A percentile compares a stretch with the other conserved stretches of the same genome.
phyloP scores from a whole-genome alignment of 2,888 invertebrate genomes.

The Orthosia gracilis region DNA sequence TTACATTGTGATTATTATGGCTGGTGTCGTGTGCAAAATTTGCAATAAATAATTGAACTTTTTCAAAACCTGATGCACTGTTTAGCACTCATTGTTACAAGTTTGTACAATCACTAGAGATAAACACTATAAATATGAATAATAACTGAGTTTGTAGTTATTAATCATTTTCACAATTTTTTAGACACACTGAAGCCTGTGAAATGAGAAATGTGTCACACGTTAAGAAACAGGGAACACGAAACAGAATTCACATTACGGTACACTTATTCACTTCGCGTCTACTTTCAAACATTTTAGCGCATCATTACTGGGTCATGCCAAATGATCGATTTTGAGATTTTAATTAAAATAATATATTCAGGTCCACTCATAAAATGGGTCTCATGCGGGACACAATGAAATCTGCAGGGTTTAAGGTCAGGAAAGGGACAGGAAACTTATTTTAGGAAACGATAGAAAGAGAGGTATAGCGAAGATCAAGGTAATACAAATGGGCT shows the following conservation, averaged over 20 bases:
- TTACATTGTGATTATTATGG: slow-evolving; percentile 88
- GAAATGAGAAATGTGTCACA: slow-evolving; percentile 52
- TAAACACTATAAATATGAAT: slow-evolving; percentile 40
- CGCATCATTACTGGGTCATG: slow-evolving; percentile 4
- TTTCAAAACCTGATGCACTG: slow-evolving; percentile 87
- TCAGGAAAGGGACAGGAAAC: slow-evolving; percentile 80
- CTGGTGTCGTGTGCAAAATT: slow-evolving; percentile 87
- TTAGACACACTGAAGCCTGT: slow-evolving; percentile 37
- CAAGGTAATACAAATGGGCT: slow-evolving; percentile 72
- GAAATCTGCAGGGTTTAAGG: slow-evolving; percentile 85
- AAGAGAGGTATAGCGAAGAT: slow-evolving; percentile 75
- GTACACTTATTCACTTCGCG: slow-evolving; percentile 24
- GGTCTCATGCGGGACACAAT: slow-evolving; percentile 59
- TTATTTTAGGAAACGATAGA: slow-evolving; percentile 67
- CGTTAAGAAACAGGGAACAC: slow-evolving; percentile 24
- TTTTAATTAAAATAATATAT: slow-evolving; percentile 62
- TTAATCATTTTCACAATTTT: slow-evolving; percentile 46
- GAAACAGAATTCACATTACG: slow-evolving; percentile 31
- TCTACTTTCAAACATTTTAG: slow-evolving; percentile 13
- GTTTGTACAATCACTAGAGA: slow-evolving; percentile 66
- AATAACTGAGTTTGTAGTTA: slow-evolving; percentile 28
- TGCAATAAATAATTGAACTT: slow-evolving; percentile 82
- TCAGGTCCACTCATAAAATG: slow-evolving; percentile 53
- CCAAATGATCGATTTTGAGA: slow-evolving; percentile 10
- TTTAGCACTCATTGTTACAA: slow-evolving; percentile 77